phyloP scores from a whole-genome alignment of 2,888 invertebrate species.

The Xiphydria camelus region DNA sequence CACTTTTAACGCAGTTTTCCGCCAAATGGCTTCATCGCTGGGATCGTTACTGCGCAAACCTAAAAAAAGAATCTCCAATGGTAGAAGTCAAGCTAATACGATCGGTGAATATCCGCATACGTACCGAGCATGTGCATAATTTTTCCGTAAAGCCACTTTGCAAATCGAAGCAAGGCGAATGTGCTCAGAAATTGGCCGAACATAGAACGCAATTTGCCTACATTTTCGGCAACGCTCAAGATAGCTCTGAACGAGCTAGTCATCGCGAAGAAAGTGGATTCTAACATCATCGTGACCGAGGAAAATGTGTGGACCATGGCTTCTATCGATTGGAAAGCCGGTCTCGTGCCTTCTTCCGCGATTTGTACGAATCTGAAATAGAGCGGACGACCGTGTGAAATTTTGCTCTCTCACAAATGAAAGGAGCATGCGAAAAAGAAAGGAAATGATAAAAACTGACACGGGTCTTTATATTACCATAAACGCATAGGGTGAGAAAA shows the following conservation, averaged over 20 bases:
- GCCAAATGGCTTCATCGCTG: conserved; percentile 50
- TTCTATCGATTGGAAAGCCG: conserved; percentile 94
- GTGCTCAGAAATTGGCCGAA: conserved; percentile 88
- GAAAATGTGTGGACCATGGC: conserved; percentile 88
- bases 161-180: conserved; percentile 77
- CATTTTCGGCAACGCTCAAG: conserved; percentile 93
- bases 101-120: conserved; percentile 11
- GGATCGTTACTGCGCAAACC: conserved; percentile 48
- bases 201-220: conserved; percentile 79
- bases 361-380: conserved; percentile 74
- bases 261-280: conserved; percentile 94
- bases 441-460: not conserved
- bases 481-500: too few relatives aligned
- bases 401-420: too few relatives aligned
- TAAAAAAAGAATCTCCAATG: conserved; percentile 22
- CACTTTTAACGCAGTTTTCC: conserved; percentile 51
- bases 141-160: conserved; percentile 80
- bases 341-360: conserved; percentile 89
- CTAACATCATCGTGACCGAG: conserved; percentile 94
- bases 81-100: not conserved
- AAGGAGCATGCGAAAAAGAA: not conserved
- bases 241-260: conserved; percentile 95
- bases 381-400: too few relatives aligned
- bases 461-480: too few relatives aligned
- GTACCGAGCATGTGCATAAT: conserved; percentile 71